Evolutionary conservation across 2,888 invertebrate species (phyloP).

Genomic region (Scaptomyza reducta): DNA sequence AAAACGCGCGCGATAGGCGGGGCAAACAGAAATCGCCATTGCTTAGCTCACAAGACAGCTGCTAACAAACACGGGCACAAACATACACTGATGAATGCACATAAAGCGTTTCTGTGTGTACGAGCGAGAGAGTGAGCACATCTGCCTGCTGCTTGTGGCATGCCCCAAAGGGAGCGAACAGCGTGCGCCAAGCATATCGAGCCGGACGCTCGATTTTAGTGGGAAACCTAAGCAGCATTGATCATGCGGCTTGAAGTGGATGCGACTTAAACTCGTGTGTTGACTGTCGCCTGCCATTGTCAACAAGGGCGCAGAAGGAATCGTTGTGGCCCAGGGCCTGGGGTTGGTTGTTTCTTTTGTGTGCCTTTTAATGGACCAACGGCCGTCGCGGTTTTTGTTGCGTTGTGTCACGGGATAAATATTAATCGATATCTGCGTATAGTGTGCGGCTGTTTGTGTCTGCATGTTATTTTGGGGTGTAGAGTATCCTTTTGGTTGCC

Average conservation of each 20-base stretch:
- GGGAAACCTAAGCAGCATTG: conserved; percentile 55
- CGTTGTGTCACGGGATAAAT: conserved; percentile 75
- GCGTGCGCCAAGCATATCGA: conserved; percentile 59
- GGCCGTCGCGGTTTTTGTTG: conserved; percentile 59
- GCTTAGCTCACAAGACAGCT: conserved; percentile 55
- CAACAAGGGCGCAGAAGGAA: conserved; percentile 19
- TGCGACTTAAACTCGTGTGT: conserved; percentile 45
- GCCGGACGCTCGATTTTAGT: conserved; percentile 43
- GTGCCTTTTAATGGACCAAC: conserved; percentile 69
- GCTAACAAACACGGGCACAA: conserved; percentile 30
- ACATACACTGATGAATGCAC: conserved; percentile 18
- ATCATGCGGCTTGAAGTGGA: conserved; percentile 53
- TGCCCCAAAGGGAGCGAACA: conserved; percentile 59
- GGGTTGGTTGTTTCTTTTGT: conserved; percentile 57
- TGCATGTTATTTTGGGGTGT: conserved; percentile 23
- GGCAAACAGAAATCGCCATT: conserved; percentile 76
- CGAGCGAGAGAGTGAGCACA: conserved; percentile 28
- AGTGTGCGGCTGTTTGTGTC: conserved; percentile 18
- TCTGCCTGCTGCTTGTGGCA: conserved; percentile 56
- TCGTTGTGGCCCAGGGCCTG: conserved; percentile 8
- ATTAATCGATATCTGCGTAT: conserved; percentile 65
- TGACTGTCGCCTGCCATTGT: conserved; percentile 55
- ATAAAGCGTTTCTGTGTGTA: conserved; percentile 8
- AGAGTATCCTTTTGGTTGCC: conserved; percentile 52
- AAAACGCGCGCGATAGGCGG: conserved; percentile 70